Conservation (phyloP, 2,888 invertebrate genomes). For the Frankliniella fusca region DNA sequence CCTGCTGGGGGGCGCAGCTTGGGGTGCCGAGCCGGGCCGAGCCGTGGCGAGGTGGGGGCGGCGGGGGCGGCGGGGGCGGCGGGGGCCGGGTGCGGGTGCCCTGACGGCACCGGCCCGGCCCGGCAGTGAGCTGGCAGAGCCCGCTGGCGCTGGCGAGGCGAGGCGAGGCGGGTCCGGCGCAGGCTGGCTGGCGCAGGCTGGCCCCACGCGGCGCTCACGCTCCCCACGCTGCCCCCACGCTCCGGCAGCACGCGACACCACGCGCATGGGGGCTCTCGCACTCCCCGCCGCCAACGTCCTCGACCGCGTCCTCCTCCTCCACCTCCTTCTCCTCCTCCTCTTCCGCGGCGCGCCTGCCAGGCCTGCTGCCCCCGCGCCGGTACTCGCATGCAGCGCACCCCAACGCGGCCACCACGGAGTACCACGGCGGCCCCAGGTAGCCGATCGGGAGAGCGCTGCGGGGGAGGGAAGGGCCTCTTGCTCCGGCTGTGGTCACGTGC, state of each 20-base stretch:
- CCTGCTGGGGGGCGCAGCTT: neutral
- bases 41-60: no score
- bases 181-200: neutral
- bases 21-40: neutral
- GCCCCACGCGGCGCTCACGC: neutral
- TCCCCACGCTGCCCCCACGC: neutral
- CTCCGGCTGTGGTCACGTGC: neutral
- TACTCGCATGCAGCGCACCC: neutral
- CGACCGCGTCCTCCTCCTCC: neutral
- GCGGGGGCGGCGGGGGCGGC: neutral
- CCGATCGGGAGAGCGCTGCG: neutral
- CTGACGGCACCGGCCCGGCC: neutral
- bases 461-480: neutral
- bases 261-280: neutral
- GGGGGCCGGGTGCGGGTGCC: neutral
- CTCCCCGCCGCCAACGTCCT: neutral
- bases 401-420: neutral
- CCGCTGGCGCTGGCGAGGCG: neutral
- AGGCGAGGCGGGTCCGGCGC: neutral
- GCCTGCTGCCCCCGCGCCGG: neutral
- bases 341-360: neutral
- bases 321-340: neutral
- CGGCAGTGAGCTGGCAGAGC: conserved; percentile 21
- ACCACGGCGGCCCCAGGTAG: neutral
- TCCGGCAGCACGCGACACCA: neutral